Evolutionary conservation across 2,888 invertebrate species (phyloP).

Genomic region (Cephus rjabovi): DNA sequence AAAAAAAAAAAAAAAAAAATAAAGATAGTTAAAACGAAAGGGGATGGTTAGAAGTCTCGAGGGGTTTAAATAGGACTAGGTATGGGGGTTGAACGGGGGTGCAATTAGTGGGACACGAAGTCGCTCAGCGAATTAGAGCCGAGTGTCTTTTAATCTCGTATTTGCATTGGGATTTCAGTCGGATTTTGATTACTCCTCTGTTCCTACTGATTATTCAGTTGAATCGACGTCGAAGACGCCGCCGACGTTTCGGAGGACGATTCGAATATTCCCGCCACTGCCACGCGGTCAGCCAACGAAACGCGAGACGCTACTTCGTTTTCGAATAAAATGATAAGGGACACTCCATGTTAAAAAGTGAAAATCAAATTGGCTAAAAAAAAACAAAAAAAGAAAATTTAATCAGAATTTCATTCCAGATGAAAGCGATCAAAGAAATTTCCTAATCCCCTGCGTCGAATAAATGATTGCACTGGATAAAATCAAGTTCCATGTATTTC

Average conservation of each 20-base stretch:
- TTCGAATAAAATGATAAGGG: not conserved
- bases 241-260: not conserved
- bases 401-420: not conserved
- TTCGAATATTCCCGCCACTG: not conserved
- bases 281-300: not conserved
- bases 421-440: not conserved
- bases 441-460: too few relatives aligned
- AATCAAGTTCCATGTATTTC: too few relatives aligned
- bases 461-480: too few relatives aligned
- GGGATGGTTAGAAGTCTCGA: not conserved
- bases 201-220: not conserved
- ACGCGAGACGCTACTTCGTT: not conserved
- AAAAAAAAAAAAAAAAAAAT: too few relatives aligned
- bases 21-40: not conserved
- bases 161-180: not conserved
- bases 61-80: not conserved
- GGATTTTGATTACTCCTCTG: not conserved
- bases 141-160: conserved; percentile 1
- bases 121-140: not conserved
- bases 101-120: not conserved
- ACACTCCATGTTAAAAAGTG: not conserved
- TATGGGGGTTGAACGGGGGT: not conserved
- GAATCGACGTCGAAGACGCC: not conserved
- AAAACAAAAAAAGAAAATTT: not conserved
- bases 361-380: too few relatives aligned